Base-by-base conservation (phyloP, 2,888 invertebrate genomes). In the Ornithoptera alexandrae region DNA sequence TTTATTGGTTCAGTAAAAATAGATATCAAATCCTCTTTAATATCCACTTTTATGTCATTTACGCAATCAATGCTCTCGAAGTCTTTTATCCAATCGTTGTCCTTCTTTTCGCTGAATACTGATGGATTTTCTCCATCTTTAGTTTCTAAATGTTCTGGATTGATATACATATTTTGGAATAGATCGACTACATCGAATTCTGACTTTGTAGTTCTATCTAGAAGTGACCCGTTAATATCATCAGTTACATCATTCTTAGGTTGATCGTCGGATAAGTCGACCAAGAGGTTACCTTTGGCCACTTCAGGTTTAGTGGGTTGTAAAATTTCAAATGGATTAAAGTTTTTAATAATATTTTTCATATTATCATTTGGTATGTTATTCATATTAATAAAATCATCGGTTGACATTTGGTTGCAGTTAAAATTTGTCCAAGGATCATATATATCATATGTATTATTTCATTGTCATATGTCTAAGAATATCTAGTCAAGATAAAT, bases 141-240 rank as follows among this genome's bases (percentile, higher is more conserved):
- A 56, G 65, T 46, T 22, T 75, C 58, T 22, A 22, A 22, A 39
- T 75, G 71, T 8, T 73, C 68, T 3, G 77, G 76, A 2, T 74
- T 72, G 0, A 75, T 75, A 18, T 66, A 76, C 2, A 77, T 74
- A 56, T 77, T 76, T 73, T 77, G 72, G 20, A 59, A 76, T 8
- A 75, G 60, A 63, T 78, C 78, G 12, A 77, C 17, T 6, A 73
- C 36, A 30, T 71, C 68, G 39, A 65, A 74, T 61, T 74, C 70
- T 0, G 57, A 46, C 68, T 74, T 73, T 6, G 68, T 71, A 12
- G 67, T 68, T 68, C 67, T 73, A 57, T 73, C 73, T 30, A 73
- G 42, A 20, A 73, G 71, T 0, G 74, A 73, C 2, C 74, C 74
- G 5, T 56, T 22, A 6, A 66, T 57, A 67, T 70, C 66, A 17